Evolutionary conservation across 2,113 vertebrate species (phyloP).

Genomic region (Cryptomyrus ogoouensis): DNA sequence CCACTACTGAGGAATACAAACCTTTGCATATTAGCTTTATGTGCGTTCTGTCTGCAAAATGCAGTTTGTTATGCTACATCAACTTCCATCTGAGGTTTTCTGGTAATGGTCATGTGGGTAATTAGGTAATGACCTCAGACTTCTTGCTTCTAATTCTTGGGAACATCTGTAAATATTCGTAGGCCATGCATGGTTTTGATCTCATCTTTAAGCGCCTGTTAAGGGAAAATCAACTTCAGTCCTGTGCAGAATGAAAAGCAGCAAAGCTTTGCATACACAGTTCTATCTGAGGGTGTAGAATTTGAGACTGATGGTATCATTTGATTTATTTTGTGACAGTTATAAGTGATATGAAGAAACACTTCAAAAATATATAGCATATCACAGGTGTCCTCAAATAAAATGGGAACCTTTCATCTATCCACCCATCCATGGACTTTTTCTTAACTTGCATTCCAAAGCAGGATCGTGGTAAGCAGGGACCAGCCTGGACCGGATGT

Average conservation of each 20-base stretch:
- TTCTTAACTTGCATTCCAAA: neutral
- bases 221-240: conserved; percentile 22
- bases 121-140: neutral
- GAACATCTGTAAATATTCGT: conserved; percentile 65
- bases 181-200: conserved; percentile 70
- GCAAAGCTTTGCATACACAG: neutral
- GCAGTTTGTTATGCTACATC: neutral
- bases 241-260: neutral
- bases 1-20: neutral
- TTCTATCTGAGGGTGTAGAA: neutral
- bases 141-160: conserved; percentile 45
- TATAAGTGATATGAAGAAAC: neutral
- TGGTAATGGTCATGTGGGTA: neutral
- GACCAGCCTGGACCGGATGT: neutral
- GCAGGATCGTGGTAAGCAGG: neutral
- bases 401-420: neutral
- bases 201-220: conserved; percentile 67
- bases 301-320: neutral
- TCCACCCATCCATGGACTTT: neutral
- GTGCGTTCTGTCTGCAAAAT: neutral
- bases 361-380: neutral
- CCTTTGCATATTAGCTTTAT: neutral
- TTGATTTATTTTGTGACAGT: neutral
- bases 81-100: neutral
- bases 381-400: neutral